Evolutionary conservation across 2,113 vertebrate species (phyloP), one percentile per base, ranked within the genome.

Genomic region (Helogale parvula): DNA sequence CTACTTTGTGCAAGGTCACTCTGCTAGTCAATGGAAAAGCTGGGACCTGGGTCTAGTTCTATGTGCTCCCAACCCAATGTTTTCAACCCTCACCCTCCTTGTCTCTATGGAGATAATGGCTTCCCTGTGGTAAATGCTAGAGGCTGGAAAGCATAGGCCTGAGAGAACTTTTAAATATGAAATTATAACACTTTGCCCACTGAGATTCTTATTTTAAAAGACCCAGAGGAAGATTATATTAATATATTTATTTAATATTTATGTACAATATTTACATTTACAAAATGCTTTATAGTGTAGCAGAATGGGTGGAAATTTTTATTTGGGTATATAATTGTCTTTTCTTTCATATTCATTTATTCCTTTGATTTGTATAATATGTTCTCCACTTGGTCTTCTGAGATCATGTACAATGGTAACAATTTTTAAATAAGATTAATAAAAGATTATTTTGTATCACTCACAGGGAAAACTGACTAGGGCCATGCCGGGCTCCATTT

Each of bases 391-490:
- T 82, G 89, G 95, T 97, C 97, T 94, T 94, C 90, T 57, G 96
- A 96, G 97, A 97, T 63, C 88, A 50, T 38, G 88, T 77, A 90
- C 84, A 93, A 95, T 85, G 54, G 84, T 81, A 81, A 84, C 88
- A 82, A 54, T 92, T 77, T 96, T 96, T 57, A 94, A 90, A 95
- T 89, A 85, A 81, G 87, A 97, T 97, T 90, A 97, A 95, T 97
- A 97, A 94, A 96, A 96, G 76, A 95, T 96, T 72, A 85, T 88
- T 96, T 82, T 33, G 1, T 94, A 65, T 90, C 83, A 80, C 74
- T 92, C 91, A 13, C 11, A 93, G 80, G 87, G 89, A 92, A 84
- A 71, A 52, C 68, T 0, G 41, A 66, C 38, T 9, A 21, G 81
- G 60, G 69, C 72, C 76, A 57, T 7, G 17, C 7, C 38, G 1